These are phyloP conservation scores for Ecliptopera silaceata DNA, from an alignment of 2,888 invertebrate species.

Conservation along the genomic window DNA sequence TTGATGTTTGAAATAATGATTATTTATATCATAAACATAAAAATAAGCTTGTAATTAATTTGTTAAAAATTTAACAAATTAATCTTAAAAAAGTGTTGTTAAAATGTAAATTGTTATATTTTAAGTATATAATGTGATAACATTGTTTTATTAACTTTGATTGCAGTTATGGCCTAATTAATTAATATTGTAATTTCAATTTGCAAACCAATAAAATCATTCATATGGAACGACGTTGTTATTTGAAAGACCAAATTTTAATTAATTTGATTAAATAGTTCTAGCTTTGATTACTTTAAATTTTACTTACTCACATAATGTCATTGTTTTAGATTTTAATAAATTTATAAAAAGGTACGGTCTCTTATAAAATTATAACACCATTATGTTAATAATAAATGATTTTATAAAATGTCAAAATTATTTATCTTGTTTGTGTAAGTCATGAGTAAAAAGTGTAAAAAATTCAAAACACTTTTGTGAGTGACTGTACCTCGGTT, in stretches of 20 bases:
- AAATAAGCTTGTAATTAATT: slow-evolving; percentile 1
- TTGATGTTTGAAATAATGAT: slow-evolving; percentile 22
- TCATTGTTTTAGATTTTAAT: slow-evolving; percentile 19
- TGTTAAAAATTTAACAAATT: slow-evolving; percentile 32
- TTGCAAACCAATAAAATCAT: neutral
- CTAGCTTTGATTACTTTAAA: slow-evolving; percentile 26
- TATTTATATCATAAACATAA: neutral
- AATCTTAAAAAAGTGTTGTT: slow-evolving; percentile 45
- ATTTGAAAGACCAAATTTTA: slow-evolving; percentile 11
- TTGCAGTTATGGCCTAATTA: slow-evolving; percentile 22
- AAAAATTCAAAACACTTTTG: slow-evolving; percentile 32
- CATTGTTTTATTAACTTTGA: slow-evolving; percentile 26
- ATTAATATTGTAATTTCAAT: neutral
- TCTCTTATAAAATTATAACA: slow-evolving; percentile 17
- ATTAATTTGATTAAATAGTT: slow-evolving; percentile 2
- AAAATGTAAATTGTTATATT: slow-evolving; percentile 51
- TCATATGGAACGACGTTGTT: too few relatives aligned
- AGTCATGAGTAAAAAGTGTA: too few relatives aligned
- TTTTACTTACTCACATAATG: slow-evolving; percentile 7
- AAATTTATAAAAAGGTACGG: slow-evolving; percentile 24
- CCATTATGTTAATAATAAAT: neutral
- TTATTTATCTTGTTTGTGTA: too few relatives aligned
- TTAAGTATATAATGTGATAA: slow-evolving; percentile 49
- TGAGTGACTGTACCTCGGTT: slow-evolving; percentile 34
- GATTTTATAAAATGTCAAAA: neutral